These are phyloP conservation scores for Scopus umbretta DNA, from an alignment of 2,113 vertebrate species.

Conservation along the genomic window DNA sequence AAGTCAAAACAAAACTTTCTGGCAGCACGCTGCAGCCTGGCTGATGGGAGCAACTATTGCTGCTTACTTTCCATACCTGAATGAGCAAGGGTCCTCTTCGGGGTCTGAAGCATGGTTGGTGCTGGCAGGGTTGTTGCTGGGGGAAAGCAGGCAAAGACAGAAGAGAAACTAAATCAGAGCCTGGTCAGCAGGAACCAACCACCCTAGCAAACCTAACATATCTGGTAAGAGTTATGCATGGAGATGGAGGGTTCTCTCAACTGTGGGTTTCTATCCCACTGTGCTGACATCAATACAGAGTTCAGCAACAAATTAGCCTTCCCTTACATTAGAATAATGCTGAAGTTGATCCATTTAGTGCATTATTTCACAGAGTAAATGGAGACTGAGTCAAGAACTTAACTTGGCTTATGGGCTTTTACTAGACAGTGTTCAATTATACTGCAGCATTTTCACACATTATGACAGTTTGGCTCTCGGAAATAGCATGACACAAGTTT, in stretches of 20 bases:
- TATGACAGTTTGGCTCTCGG: neutral
- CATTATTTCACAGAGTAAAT: neutral
- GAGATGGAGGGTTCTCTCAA: neutral
- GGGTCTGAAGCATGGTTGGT: neutral
- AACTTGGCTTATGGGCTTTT: neutral
- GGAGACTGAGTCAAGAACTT: neutral
- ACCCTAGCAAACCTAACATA: neutral
- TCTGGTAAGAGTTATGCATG: neutral
- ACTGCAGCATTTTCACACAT: neutral
- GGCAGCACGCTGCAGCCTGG: neutral
- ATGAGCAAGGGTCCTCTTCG: neutral
- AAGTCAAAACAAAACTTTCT: neutral
- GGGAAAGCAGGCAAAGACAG: neutral
- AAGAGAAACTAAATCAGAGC: neutral
- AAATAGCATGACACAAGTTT: neutral
- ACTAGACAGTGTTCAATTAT: neutral
- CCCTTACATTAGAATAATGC: neutral
- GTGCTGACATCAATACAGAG: neutral
- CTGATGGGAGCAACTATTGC: neutral
- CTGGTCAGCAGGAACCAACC: neutral
- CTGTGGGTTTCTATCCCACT: neutral
- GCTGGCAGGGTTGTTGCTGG: neutral
- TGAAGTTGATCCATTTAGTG: neutral
- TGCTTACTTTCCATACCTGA: neutral
- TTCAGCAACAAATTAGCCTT: neutral